Base-by-base conservation (phyloP, 2,888 invertebrate species). In the Rhagonycha lutea region DNA sequence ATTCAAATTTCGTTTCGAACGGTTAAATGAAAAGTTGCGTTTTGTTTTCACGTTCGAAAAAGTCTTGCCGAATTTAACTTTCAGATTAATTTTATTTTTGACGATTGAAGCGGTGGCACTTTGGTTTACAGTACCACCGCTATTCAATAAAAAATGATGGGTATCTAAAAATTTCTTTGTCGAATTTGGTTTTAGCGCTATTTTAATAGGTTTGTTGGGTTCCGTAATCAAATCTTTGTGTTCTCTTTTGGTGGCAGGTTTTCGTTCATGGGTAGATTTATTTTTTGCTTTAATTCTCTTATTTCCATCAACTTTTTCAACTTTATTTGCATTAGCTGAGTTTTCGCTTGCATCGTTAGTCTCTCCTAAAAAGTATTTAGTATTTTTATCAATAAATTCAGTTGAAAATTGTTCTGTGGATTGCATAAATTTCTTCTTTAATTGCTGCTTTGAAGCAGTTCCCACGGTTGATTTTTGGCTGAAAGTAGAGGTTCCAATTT, bases 121-220 rank as follows among this genome's bases (percentile, higher is more conserved):
- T 77, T 79, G 75, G 71, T 79, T 47, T 47, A 4, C 80, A 77
- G 82, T 79, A 78, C 79, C 82, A 80, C 82, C 82, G 81, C 82
- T 82, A 73, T 69, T 63, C 28, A 69, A 73, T 73, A 73, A 73
- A 73, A 73, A 73, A 73, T 73, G 68, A 65, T 73, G 69, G n/a
- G 62, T 29, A 23, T 62, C 62, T 7, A 69, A 18, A 14, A 68
- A 61, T 12, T 32, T 28, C 14, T 63, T 32, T 11, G 68, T 62
- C n/a, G 68, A 61, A 61, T 72, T 72, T 2, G 61, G 62, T 60
- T 72, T 72, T 14, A 14, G 11, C n/a, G 72, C 60, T 11, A 23
- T 67, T 9, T 24, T 67, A 10, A 60, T 14, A 1, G 14, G 3
- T 60, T 65, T 9, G 7, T 26, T n/a, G 28, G 65, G 61, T 60